Conservation (phyloP, 2,888 invertebrate species). For the Meta bourneti region DNA sequence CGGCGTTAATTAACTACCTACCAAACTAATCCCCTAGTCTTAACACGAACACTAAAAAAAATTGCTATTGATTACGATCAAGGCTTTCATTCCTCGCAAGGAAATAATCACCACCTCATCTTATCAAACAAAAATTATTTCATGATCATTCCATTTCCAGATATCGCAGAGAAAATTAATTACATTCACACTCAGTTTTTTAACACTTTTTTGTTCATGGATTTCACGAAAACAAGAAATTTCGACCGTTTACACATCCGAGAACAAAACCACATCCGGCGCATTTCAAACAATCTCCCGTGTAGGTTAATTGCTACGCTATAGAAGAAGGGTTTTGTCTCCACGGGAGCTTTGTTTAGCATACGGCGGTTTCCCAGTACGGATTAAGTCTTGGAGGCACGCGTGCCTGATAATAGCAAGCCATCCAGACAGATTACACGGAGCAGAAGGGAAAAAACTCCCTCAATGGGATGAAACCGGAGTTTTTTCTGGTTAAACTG, state of each 20-base stretch:
- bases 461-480: background rate
- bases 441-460: slow-evolving; percentile 23
- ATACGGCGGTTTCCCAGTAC: slow-evolving; percentile 63
- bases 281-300: background rate
- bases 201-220: background rate
- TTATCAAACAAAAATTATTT: background rate
- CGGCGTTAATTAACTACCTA: no score
- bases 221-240: background rate
- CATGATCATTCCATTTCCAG: background rate
- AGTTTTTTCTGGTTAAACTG: background rate
- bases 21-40: no score
- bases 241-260: background rate
- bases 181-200: background rate
- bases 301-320: slow-evolving; percentile 21
- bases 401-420: slow-evolving; percentile 59
- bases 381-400: slow-evolving; percentile 53
- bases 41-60: no score
- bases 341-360: slow-evolving; percentile 59
- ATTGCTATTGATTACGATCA: no score
- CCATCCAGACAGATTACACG: slow-evolving; percentile 72
- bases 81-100: background rate
- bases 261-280: background rate
- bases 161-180: background rate
- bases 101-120: background rate
- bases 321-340: slow-evolving; percentile 29